A percentile compares a stretch with the other conserved stretches of the same genome.
Conservation (phyloP, 2,888 invertebrate species). For the Sminthurides aquaticus region DNA sequence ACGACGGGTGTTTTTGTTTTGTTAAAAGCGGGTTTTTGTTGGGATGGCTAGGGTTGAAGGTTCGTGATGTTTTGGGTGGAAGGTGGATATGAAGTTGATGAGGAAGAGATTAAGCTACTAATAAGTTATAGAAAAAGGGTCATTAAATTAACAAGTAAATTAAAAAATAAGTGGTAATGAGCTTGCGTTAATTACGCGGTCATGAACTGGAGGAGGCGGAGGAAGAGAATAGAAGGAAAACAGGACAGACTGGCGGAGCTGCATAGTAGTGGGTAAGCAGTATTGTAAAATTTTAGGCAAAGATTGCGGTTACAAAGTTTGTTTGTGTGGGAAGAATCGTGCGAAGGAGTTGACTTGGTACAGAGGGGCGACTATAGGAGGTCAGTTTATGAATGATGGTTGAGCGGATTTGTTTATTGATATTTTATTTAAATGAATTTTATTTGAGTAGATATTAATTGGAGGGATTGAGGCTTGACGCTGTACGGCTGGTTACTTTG, state of each 20-base stretch:
- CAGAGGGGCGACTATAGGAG: too few species aligned
- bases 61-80: too few species aligned
- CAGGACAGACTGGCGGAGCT: not conserved
- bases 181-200: not conserved
- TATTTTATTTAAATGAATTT: conserved; percentile 4
- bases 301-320: not conserved
- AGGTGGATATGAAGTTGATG: too few species aligned
- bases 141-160: not conserved
- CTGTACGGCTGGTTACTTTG: too few species aligned
- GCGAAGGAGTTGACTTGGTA: too few species aligned
- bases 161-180: not conserved
- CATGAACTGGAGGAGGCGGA: not conserved
- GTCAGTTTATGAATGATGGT: too few species aligned
- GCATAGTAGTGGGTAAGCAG: not conserved
- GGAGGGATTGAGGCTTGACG: too few species aligned
- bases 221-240: not conserved
- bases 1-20: not conserved
- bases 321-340: not conserved
- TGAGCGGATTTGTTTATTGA: not conserved
- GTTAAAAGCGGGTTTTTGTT: too few species aligned
- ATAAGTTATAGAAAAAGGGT: not conserved
- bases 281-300: not conserved
- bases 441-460: conserved; percentile 2
- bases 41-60: too few species aligned
- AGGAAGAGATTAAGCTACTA: too few species aligned